Evolutionary conservation across 2,888 invertebrate species (phyloP), one percentile per base, ranked within the genome.

Genomic region (Lissonota sp.): DNA sequence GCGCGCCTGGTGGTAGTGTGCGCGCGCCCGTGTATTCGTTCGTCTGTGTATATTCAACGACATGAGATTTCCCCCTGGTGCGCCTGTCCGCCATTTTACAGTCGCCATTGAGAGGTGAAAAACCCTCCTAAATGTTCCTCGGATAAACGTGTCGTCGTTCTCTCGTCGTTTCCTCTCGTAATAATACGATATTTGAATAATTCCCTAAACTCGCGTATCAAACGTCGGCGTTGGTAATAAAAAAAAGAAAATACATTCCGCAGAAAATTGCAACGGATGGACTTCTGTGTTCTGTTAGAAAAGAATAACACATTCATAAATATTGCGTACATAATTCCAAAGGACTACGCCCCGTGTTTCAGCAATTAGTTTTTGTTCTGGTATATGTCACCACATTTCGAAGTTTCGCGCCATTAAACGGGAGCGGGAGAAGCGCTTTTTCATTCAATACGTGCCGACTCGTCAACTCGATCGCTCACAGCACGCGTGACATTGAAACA

Each of bases 51-150:
- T 40, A 51, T 40, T 51, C 26, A 63, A 67, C 69, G 79, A 74
- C 72, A 53, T 69, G 26, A 67, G 26, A 67, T 80, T 72, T 72
- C 46, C 83, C 83, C 79, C 84, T 60, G n/a, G 82, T 84, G 82
- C 80, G 84, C 85, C 79, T 74, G 70, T 96, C 96, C 97, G 97
- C 97, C 97, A 97, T 97, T 96, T 96, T 97, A 95, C 96, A 95
- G 96, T 97, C 96, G 96, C 96, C 96, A 96, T 96, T 96, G 96
- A 96, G 95, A 96, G 96, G 96, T 96, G 96, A 96, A 96, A n/a
- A 96, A 95, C 95, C 95, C 95, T 95, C 94, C 94, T 95, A 94
- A 95, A 95, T 90, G 93, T 86, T 83, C 58, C 81, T 58, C 70
- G 72, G 79, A 62, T 53, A 40, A 66, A 74, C 66, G 74, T 74